Percentiles rank a stretch among this genome's conserved stretches.
These are phyloP conservation scores for Ctenosaura bakeri DNA, from an alignment of 2,797 vertebrate genomes.

Conservation along the genomic window DNA sequence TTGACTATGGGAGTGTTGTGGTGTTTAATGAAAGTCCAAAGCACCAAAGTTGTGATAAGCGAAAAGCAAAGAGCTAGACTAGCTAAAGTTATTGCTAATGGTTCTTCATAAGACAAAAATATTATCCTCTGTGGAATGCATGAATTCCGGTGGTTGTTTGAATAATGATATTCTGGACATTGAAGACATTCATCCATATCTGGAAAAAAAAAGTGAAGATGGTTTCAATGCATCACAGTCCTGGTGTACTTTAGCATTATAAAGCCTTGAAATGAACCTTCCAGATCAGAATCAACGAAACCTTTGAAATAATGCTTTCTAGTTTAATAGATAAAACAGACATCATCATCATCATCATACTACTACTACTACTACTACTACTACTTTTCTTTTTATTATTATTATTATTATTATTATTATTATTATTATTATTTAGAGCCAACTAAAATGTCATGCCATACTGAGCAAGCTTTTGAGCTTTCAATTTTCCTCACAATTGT, in stretches of 20 bases:
- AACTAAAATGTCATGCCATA: no score
- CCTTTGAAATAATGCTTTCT: no score
- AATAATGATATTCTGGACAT: slow-evolving; percentile 6
- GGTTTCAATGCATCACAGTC: neutral
- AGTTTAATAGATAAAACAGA: no score
- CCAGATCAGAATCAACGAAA: neutral
- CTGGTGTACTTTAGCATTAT: neutral
- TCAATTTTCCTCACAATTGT: neutral
- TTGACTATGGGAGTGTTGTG: neutral
- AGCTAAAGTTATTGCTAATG: neutral
- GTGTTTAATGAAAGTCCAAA: neutral
- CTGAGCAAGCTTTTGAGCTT: neutral
- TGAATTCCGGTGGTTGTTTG: neutral
- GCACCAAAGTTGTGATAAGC: neutral
- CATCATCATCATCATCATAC: no score
- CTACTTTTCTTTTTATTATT: no score
- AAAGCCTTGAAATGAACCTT: neutral
- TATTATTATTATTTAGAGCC: no score
- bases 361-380: no score
- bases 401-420: no score
- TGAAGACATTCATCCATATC: neutral
- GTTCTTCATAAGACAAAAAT: neutral
- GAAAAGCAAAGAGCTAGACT: neutral
- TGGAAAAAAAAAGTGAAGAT: neutral
- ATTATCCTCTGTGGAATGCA: neutral